phyloP scores from a whole-genome alignment of 2,113 vertebrate genomes.

The Microtus montanus region DNA sequence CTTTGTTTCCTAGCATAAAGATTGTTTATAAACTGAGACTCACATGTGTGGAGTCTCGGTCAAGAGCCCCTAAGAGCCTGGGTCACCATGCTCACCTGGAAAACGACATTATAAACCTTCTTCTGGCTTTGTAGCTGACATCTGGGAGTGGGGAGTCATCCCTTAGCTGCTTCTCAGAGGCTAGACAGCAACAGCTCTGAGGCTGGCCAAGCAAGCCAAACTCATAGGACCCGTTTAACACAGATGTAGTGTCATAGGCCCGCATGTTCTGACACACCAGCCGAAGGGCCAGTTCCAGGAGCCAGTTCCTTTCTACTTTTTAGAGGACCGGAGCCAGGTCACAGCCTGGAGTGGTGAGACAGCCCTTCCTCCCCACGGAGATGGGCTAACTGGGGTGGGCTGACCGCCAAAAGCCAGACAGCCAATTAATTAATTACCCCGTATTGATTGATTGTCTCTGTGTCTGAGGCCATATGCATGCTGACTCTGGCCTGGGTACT shows the following conservation, averaged over 20 bases:
- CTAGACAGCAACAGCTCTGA: neutral
- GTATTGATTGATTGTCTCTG: neutral
- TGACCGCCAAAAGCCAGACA: constrained; percentile 28
- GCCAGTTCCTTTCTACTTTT: neutral
- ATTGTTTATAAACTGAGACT: neutral
- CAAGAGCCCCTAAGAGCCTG: neutral
- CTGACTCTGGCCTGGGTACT: neutral
- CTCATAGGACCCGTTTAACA: constrained; percentile 56
- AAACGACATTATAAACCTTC: neutral
- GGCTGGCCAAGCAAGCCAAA: constrained; percentile 32
- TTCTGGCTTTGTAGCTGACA: neutral
- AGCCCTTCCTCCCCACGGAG: neutral
- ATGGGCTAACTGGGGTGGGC: constrained; percentile 3
- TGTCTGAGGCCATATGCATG: neutral
- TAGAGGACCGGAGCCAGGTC: neutral
- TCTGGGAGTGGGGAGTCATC: neutral
- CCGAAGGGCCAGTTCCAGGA: constrained; percentile 59
- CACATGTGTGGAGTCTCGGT: neutral
- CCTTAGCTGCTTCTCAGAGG: neutral
- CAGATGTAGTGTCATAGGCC: neutral
- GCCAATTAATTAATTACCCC: constrained; percentile 3
- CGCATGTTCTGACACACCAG: constrained; percentile 29
- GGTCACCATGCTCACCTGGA: neutral
- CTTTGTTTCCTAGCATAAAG: neutral
- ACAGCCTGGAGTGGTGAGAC: neutral